These are phyloP conservation scores for Campoletis raptor DNA, from an alignment of 2,888 invertebrate species.

Conservation along the genomic window DNA sequence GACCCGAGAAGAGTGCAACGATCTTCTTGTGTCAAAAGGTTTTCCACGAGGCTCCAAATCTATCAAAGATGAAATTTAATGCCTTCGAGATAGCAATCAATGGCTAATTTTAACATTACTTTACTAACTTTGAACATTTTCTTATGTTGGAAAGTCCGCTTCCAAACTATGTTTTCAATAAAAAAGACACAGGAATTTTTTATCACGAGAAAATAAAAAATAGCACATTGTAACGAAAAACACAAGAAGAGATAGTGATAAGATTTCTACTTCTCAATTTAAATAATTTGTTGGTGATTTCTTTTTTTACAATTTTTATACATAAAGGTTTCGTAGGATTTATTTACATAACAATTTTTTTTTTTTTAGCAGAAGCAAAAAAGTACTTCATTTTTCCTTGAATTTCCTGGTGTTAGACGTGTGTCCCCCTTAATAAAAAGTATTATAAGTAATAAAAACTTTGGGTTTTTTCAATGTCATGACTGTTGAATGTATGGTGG, in stretches of 20 bases:
- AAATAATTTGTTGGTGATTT: neutral
- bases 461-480: neutral
- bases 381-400: neutral
- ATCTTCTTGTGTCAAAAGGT: conserved; percentile 87
- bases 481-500: neutral
- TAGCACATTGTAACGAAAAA: neutral
- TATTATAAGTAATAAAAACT: neutral
- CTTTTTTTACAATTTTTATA: neutral
- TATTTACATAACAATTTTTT: neutral
- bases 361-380: neutral
- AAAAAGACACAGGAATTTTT: neutral
- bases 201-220: neutral
- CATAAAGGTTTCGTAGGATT: neutral
- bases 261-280: neutral
- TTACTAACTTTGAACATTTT: neutral
- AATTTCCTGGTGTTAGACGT: neutral
- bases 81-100: neutral
- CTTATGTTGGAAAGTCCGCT: neutral
- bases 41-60: conserved; percentile 85
- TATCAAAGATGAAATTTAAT: conserved; percentile 85
- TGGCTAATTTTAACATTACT: neutral
- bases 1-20: conserved; percentile 89
- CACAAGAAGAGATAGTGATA: neutral
- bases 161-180: neutral
- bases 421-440: neutral